These are phyloP conservation scores for Accipiter virgatus DNA, from an alignment of 2,113 vertebrate genomes.

Conservation along the genomic window DNA sequence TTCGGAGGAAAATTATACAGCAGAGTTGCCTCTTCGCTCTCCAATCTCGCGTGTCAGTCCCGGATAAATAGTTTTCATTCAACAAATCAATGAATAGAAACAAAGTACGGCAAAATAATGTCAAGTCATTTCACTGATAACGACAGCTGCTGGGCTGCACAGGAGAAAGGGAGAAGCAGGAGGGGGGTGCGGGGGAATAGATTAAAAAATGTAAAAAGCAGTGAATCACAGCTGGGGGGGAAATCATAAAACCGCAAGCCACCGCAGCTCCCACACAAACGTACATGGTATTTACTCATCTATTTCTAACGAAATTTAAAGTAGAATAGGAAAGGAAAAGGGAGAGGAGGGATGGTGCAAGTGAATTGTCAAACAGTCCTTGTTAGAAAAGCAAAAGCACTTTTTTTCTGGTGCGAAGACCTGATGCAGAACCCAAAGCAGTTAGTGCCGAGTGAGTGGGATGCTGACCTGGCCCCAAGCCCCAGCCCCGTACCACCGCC, in stretches of 20 bases:
- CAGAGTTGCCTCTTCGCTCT: conserved; percentile 1
- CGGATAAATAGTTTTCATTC: conserved; percentile 64
- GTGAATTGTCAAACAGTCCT: background rate
- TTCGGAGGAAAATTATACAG: conserved; percentile 5
- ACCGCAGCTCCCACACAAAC: background rate
- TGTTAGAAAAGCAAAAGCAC: background rate
- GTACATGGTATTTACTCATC: conserved; percentile 10
- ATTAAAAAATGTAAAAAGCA: conserved; percentile 59
- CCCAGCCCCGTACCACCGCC: background rate
- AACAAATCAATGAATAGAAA: conserved; percentile 65
- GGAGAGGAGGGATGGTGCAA: background rate
- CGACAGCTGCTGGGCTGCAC: conserved; percentile 54
- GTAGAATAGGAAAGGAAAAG: background rate
- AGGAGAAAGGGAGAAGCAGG: background rate
- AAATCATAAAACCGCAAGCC: background rate
- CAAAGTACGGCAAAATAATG: conserved; percentile 42
- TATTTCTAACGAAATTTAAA: background rate
- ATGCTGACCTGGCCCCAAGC: background rate
- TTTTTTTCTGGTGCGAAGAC: background rate
- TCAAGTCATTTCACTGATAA: conserved; percentile 47
- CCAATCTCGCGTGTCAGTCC: background rate
- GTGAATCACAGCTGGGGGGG: conserved; percentile 44
- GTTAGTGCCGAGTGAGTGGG: background rate
- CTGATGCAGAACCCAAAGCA: background rate
- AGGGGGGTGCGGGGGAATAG: background rate